A percentile compares a stretch with the other conserved stretches of the same genome.
These are phyloP conservation scores for Drosophila engyochracea DNA, from an alignment of 2,888 invertebrate species.

Conservation along the genomic window DNA sequence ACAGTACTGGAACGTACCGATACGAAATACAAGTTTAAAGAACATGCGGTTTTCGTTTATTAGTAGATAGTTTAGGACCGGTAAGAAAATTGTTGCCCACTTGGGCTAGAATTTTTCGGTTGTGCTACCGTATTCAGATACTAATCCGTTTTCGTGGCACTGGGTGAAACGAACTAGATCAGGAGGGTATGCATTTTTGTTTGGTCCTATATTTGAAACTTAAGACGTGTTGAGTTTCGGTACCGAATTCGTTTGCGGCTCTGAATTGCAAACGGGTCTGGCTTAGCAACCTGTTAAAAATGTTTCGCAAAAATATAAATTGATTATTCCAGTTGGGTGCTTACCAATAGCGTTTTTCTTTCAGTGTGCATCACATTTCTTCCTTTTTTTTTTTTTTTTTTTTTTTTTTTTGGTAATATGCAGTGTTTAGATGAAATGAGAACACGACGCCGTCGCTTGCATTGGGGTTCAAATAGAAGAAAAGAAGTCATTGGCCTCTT, in stretches of 20 bases:
- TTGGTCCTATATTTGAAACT: background rate
- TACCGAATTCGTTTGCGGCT: background rate
- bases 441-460: constrained; percentile 11
- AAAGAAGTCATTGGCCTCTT: constrained; percentile 72
- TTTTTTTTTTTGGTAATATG: constrained; percentile 28
- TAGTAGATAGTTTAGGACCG: background rate
- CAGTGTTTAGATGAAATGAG: constrained; percentile 35
- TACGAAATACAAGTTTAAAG: background rate
- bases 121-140: background rate
- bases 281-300: background rate
- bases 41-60: background rate
- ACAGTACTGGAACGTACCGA: background rate
- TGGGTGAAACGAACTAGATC: background rate
- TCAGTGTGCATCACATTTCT: background rate
- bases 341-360: background rate
- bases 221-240: background rate
- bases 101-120: background rate
- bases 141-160: background rate
- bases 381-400: constrained; percentile 11
- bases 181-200: background rate
- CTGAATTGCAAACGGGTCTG: background rate
- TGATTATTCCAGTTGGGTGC: background rate
- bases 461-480: constrained; percentile 3
- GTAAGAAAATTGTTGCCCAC: background rate
- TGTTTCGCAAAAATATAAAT: background rate